Percentiles rank a stretch among this genome's conserved stretches.
Evolutionary conservation across 2,888 invertebrate genomes (phyloP).

Genomic region (Lithosia quadra): DNA sequence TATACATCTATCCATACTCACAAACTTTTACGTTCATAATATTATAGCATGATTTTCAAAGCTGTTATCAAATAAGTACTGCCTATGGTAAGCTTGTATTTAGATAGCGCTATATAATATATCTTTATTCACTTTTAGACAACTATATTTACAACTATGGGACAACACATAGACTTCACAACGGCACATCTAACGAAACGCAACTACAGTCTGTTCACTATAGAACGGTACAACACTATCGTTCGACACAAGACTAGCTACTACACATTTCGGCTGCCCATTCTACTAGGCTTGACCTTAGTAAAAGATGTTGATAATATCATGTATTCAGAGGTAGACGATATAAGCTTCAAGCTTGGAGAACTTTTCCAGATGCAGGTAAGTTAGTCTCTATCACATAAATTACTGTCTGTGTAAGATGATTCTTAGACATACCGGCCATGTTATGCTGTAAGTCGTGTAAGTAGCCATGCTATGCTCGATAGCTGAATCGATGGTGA

Average conservation of each 20-base stretch:
- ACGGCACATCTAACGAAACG: constrained; percentile 79
- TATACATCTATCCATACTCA: too few species aligned
- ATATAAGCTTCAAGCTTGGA: constrained; percentile 95
- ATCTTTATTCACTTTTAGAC: constrained; percentile 59
- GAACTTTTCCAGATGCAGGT: constrained; percentile 97
- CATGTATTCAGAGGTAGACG: constrained; percentile 90
- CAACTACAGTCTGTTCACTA: constrained; percentile 88
- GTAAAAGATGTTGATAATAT: constrained; percentile 90
- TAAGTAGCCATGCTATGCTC: too few species aligned
- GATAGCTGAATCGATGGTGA: too few species aligned
- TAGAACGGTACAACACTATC: constrained; percentile 93
- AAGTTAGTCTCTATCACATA: constrained; percentile 34
- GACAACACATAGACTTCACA: constrained; percentile 93
- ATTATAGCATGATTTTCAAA: too few species aligned
- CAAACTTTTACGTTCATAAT: too few species aligned
- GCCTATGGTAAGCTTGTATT: too few species aligned
- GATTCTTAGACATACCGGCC: too few species aligned
- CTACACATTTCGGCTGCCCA: constrained; percentile 96
- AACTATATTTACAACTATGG: constrained; percentile 89
- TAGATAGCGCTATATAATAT: not conserved
- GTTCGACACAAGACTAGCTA: constrained; percentile 96
- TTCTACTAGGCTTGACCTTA: constrained; percentile 93
- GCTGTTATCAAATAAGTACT: too few species aligned
- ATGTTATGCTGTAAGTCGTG: too few species aligned
- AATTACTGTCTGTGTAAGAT: too few species aligned